These are phyloP conservation scores for Acestrorhynchus altus DNA, from an alignment of 2,797 vertebrate species.

Conservation along the genomic window DNA sequence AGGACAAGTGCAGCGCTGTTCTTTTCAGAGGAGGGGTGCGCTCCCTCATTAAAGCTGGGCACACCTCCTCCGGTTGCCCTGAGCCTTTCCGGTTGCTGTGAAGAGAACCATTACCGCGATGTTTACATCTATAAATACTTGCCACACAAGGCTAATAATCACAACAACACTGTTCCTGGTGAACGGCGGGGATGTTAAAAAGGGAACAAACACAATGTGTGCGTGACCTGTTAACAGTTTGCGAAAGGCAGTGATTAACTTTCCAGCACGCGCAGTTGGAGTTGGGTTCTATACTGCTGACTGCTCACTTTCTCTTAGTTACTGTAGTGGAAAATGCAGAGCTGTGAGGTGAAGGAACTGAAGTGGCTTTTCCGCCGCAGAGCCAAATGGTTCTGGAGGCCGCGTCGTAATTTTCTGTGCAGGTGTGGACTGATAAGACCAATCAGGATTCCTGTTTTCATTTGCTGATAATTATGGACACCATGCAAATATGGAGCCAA, in stretches of 20 bases:
- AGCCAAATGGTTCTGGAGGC: too few relatives aligned
- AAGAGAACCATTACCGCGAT: slow-evolving; percentile 33
- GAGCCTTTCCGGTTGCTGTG: slow-evolving; percentile 16
- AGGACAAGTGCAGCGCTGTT: background rate
- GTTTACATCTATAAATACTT: slow-evolving; percentile 49
- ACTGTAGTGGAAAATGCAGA: background rate
- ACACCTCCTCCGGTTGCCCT: slow-evolving; percentile 15
- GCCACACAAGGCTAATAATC: slow-evolving; percentile 36
- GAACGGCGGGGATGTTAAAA: slow-evolving; percentile 19
- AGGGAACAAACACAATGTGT: background rate
- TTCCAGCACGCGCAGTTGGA: background rate
- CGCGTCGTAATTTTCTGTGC: too few relatives aligned
- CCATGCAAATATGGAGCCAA: too few relatives aligned
- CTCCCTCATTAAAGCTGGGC: slow-evolving; percentile 48
- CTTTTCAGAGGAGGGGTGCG: slow-evolving; percentile 31
- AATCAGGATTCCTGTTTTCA: too few relatives aligned
- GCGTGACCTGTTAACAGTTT: slow-evolving; percentile 19
- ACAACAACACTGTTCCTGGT: slow-evolving; percentile 36
- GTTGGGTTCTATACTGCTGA: slow-evolving; percentile 9
- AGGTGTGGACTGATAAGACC: too few relatives aligned
- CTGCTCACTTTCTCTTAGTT: slow-evolving; percentile 8
- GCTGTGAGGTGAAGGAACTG: background rate
- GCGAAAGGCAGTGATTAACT: slow-evolving; percentile 25
- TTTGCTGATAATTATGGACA: too few relatives aligned
- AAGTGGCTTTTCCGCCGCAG: too few relatives aligned